These are phyloP conservation scores for Camelus bactrianus DNA, from an alignment of 2,113 vertebrate genomes.

Conservation along the genomic window DNA sequence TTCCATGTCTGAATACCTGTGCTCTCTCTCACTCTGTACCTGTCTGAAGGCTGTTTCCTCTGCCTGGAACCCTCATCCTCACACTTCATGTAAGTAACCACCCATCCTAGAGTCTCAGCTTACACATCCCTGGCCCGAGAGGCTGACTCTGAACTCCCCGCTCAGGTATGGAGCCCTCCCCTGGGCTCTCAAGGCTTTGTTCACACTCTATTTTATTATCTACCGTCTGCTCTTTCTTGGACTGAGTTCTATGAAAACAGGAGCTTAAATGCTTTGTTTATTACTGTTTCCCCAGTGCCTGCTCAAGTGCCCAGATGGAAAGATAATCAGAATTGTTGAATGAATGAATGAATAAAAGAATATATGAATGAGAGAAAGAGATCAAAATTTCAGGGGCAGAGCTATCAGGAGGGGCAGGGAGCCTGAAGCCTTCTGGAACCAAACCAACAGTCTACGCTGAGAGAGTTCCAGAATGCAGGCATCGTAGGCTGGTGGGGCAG, in stretches of 20 bases:
- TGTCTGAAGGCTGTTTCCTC: not conserved
- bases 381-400: not conserved
- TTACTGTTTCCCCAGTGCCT: not conserved
- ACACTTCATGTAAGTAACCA: not conserved
- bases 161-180: not conserved
- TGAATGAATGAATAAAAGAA: not conserved
- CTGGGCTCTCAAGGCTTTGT: not conserved
- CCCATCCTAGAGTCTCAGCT: not conserved
- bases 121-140: not conserved
- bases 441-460: not conserved
- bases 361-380: not conserved
- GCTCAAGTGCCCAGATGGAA: not conserved
- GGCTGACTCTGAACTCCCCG: not conserved
- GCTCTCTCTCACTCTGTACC: not conserved
- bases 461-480: not conserved
- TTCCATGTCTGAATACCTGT: rapidly evolving
- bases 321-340: not conserved
- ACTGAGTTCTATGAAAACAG: not conserved
- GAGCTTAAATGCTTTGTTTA: not conserved
- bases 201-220: not conserved
- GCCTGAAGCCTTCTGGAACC: not conserved
- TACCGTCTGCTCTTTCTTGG: not conserved
- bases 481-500: not conserved
- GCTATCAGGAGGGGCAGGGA: not conserved
- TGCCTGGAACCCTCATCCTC: not conserved